These are phyloP conservation scores for Rhagonycha lutea DNA, from an alignment of 2,888 invertebrate species.

Conservation along the genomic window DNA sequence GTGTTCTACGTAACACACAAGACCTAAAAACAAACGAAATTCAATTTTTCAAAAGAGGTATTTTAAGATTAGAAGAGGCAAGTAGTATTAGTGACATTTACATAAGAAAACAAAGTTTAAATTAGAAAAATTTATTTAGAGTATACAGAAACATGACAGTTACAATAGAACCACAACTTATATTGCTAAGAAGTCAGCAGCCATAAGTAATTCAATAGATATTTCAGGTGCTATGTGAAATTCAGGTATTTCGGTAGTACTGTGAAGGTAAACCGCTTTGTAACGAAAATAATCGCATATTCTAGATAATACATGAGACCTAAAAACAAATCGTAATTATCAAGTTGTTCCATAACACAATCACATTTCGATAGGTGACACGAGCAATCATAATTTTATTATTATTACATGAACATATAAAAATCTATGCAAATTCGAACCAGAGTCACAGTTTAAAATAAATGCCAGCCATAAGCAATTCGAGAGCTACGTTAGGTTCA, in stretches of 20 bases:
- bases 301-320: conserved; percentile 93
- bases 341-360: neutral
- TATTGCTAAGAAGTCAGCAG: conserved; percentile 86
- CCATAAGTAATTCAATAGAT: conserved; percentile 93
- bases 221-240: conserved; percentile 96
- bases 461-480: neutral
- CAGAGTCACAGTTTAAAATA: neutral
- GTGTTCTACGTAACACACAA: neutral
- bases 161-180: neutral
- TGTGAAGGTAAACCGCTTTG: conserved; percentile 93
- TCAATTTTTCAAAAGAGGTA: neutral
- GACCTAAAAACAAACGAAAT: neutral
- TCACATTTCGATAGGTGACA: neutral
- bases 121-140: neutral
- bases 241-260: conserved; percentile 95
- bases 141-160: neutral
- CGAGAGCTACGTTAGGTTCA: neutral
- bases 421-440: no score
- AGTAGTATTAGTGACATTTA: neutral
- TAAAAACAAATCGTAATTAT: conserved; percentile 53
- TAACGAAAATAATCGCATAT: conserved; percentile 98
- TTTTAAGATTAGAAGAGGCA: neutral
- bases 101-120: neutral
- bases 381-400: neutral
- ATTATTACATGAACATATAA: no score